phyloP scores from a whole-genome alignment of 2,797 vertebrate genomes.

The Enteromius trimaculatus region DNA sequence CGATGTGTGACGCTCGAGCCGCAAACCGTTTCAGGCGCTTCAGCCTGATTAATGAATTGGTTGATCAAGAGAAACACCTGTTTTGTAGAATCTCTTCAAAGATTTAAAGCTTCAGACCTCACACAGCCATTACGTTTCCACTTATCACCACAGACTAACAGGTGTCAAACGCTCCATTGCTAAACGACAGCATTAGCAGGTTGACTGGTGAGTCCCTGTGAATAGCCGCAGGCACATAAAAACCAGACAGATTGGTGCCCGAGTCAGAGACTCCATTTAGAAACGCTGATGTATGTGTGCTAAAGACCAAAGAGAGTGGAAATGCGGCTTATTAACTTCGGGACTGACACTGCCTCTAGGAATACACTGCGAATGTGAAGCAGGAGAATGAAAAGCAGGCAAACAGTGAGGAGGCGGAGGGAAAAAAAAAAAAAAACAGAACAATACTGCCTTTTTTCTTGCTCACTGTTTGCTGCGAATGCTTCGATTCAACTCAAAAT shows the following conservation, averaged over 20 bases:
- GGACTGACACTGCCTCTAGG: conserved; percentile 50
- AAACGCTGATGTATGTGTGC: conserved; percentile 70
- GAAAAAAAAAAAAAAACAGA: background rate
- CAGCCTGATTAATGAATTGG: background rate
- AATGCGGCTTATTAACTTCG: conserved; percentile 52
- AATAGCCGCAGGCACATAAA: conserved; percentile 70
- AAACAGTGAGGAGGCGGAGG: conserved; percentile 22
- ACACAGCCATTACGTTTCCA: conserved; percentile 46
- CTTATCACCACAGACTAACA: conserved; percentile 52
- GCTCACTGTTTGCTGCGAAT: conserved; percentile 44
- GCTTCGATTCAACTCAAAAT: conserved; percentile 23
- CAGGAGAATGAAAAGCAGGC: conserved; percentile 13
- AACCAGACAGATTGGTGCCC: conserved; percentile 56
- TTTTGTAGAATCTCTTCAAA: conserved; percentile 29
- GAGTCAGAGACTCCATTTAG: conserved; percentile 62
- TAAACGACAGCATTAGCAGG: conserved; percentile 53
- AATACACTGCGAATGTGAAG: conserved; percentile 32
- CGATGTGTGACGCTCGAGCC: background rate
- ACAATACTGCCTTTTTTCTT: conserved; percentile 45
- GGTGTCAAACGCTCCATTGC: conserved; percentile 58
- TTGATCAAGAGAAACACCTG: conserved; percentile 40
- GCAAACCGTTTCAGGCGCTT: background rate
- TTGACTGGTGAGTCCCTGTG: conserved; percentile 56
- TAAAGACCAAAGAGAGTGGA: conserved; percentile 55
- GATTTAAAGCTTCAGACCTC: conserved; percentile 35